Conservation (phyloP, 2,113 vertebrate species). For the Pomatorhinus ruficollis region DNA sequence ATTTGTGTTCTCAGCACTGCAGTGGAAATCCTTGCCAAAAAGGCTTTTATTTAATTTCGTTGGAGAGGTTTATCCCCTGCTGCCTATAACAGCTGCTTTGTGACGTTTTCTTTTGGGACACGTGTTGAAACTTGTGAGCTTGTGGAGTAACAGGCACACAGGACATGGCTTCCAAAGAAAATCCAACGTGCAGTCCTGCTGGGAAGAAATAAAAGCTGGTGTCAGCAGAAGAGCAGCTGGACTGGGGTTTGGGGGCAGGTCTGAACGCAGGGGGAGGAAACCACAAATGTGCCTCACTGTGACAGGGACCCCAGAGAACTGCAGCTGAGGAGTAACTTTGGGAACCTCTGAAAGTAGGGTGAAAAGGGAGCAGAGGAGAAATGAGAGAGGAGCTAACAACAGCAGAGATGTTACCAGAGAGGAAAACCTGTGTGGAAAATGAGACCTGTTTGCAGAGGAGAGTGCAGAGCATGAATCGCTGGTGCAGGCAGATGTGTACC, state of each 20-base stretch:
- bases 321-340: background rate
- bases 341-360: background rate
- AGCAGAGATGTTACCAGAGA: background rate
- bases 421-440: fast-evolving
- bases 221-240: background rate
- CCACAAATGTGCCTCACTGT: background rate
- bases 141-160: background rate
- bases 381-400: background rate
- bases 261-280: background rate
- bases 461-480: fast-evolving
- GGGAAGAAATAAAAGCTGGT: background rate
- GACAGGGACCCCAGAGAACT: background rate
- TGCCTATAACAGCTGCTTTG: background rate
- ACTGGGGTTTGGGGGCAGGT: background rate
- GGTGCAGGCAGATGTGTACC: background rate
- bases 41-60: background rate
- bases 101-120: background rate
- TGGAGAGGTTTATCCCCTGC: background rate
- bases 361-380: background rate
- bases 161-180: background rate
- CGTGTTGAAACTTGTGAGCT: background rate
- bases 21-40: background rate
- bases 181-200: background rate
- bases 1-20: background rate
- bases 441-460: background rate